A percentile compares a stretch with the other conserved stretches of the same genome.
Evolutionary conservation across 92 coral and sea anemone species (phyloP).

Genomic region (Heliopora coerulea): DNA sequence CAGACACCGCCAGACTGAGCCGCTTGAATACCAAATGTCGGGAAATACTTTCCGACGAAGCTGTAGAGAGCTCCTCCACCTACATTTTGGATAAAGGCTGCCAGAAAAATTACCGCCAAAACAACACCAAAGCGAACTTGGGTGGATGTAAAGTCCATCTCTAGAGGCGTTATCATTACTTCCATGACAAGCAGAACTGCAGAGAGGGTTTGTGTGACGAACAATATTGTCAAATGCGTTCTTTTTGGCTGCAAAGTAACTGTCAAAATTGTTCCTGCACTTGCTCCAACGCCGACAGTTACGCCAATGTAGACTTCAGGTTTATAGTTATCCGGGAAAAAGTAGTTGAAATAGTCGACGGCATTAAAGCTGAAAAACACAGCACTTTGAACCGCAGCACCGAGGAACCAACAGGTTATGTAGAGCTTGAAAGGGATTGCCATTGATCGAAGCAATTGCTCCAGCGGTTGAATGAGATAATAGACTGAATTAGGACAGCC

Average conservation of each 20-base stretch:
- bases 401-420: conserved; percentile 84
- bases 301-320: conserved; percentile 86
- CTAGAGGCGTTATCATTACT: conserved; percentile 68
- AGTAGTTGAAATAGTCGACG: conserved; percentile 81
- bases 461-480: too few species aligned
- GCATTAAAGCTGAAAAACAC: conserved; percentile 81
- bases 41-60: conserved; percentile 75
- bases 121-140: conserved; percentile 71
- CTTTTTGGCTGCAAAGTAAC: conserved; percentile 62
- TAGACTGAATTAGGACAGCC: too few species aligned
- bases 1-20: conserved; percentile 92
- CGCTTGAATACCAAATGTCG: conserved; percentile 75
- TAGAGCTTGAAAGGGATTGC: conserved; percentile 65
- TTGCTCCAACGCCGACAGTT: conserved; percentile 76
- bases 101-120: conserved; percentile 61
- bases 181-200: conserved; percentile 64
- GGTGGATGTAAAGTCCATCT: conserved; percentile 33
- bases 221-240: conserved; percentile 54
- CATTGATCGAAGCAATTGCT: conserved; percentile 50
- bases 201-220: conserved; percentile 62
- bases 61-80: conserved; percentile 84
- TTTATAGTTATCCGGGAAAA: conserved; percentile 76
- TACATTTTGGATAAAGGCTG: conserved; percentile 73
- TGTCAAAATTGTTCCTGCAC: conserved; percentile 69
- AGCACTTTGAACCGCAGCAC: conserved; percentile 88